Conservation (phyloP, 2,888 invertebrate species). For the Hypselothyrea guttata region DNA sequence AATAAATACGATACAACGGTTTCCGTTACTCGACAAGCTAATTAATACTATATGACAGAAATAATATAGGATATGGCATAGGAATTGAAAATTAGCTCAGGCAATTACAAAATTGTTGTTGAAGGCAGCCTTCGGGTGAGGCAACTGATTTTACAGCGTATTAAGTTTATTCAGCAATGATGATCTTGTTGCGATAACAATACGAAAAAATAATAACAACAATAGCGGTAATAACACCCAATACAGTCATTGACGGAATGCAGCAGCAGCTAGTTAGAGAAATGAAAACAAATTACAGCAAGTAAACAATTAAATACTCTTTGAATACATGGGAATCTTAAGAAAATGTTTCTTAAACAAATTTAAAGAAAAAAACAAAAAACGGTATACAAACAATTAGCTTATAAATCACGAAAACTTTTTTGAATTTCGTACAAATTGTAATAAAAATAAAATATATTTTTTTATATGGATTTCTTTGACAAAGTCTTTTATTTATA, state of each 20-base stretch:
- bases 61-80: conserved; percentile 10
- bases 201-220: conserved; percentile 25
- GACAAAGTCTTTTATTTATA: too few species aligned
- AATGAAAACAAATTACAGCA: conserved; percentile 16
- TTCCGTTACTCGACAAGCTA: too few species aligned
- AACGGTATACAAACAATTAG: too few species aligned
- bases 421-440: too few species aligned
- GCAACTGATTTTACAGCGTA: conserved; percentile 36
- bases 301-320: background rate
- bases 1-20: conserved; percentile 20
- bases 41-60: conserved; percentile 30
- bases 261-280: conserved; percentile 26
- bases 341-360: too few species aligned
- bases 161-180: conserved; percentile 28
- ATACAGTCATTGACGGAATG: conserved; percentile 57
- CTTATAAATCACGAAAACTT: too few species aligned
- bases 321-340: too few species aligned
- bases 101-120: conserved; percentile 34
- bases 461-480: too few species aligned
- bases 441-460: too few species aligned
- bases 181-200: conserved; percentile 59
- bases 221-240: conserved; percentile 39
- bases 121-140: conserved; percentile 22
- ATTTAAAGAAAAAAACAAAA: too few species aligned
- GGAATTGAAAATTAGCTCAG: conserved; percentile 23